These are phyloP conservation scores for Perdita meconis DNA, from an alignment of 2,888 invertebrate species.

Conservation along the genomic window DNA sequence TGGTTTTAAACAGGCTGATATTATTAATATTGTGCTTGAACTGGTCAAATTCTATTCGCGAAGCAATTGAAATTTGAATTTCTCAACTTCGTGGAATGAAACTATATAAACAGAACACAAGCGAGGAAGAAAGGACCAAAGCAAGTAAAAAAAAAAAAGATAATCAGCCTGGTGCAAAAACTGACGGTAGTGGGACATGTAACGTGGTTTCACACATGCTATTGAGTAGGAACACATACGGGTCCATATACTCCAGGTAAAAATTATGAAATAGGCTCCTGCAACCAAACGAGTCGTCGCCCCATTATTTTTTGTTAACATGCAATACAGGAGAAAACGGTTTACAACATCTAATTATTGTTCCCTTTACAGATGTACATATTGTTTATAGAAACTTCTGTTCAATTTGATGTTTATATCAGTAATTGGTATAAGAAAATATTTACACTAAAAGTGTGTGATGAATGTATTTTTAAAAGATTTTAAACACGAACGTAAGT, in stretches of 20 bases:
- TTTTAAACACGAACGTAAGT: slow-evolving; percentile 21
- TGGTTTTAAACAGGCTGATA: slow-evolving; percentile 52
- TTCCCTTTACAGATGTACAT: slow-evolving; percentile 21
- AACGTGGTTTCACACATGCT: slow-evolving; percentile 84
- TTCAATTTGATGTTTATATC: background rate
- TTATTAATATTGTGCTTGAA: slow-evolving; percentile 69
- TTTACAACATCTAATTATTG: slow-evolving; percentile 51
- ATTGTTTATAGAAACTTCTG: slow-evolving; percentile 14
- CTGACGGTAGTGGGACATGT: slow-evolving; percentile 84
- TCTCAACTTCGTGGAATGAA: slow-evolving; percentile 18
- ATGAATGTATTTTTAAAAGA: slow-evolving; percentile 12
- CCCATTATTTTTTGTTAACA: slow-evolving; percentile 82
- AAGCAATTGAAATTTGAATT: slow-evolving; percentile 39
- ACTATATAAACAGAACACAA: slow-evolving; percentile 63
- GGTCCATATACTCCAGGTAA: slow-evolving; percentile 84
- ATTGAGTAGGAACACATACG: slow-evolving; percentile 85
- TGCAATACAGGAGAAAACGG: slow-evolving; percentile 74
- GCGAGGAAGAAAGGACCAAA: slow-evolving; percentile 67
- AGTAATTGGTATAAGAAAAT: background rate
- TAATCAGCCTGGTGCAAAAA: slow-evolving; percentile 83
- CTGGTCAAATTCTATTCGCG: slow-evolving; percentile 62
- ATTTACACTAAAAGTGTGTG: too few relatives aligned
- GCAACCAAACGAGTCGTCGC: slow-evolving; percentile 83
- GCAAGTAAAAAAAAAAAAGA: slow-evolving; percentile 78
- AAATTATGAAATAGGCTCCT: slow-evolving; percentile 85